Conservation (phyloP, 2,797 vertebrate genomes). For the Anniella stebbinsi region DNA sequence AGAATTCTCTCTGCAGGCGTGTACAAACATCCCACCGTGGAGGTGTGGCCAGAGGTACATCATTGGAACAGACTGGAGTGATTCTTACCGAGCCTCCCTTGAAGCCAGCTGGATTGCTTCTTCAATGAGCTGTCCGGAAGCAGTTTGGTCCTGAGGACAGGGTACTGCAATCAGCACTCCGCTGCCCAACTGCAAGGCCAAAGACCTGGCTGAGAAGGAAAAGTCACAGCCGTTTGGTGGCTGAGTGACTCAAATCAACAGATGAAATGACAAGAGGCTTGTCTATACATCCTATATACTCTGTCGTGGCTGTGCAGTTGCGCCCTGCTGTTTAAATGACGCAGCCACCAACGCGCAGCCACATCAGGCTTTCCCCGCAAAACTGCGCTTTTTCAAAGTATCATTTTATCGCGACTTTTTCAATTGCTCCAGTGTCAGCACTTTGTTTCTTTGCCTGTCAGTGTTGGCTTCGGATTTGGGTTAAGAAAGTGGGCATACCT, state of each 20-base stretch:
- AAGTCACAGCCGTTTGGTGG: not conserved
- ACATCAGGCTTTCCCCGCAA: too few relatives aligned
- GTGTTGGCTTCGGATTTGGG: too few relatives aligned
- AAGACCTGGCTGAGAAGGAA: constrained; percentile 75
- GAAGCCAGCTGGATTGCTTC: constrained; percentile 84
- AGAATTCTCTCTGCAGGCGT: not conserved
- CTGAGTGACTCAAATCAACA: not conserved
- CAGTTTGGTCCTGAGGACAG: constrained; percentile 84
- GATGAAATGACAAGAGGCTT: not conserved
- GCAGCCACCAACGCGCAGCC: too few relatives aligned
- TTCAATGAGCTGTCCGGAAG: constrained; percentile 83
- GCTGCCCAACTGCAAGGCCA: constrained; percentile 83
- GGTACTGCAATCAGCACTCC: constrained; percentile 90
- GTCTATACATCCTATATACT: too few relatives aligned
- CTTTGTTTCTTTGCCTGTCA: too few relatives aligned
- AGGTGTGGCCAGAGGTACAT: not conserved
- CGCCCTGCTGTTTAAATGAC: too few relatives aligned
- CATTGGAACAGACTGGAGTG: not conserved
- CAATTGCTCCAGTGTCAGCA: too few relatives aligned
- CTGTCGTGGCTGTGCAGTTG: too few relatives aligned
- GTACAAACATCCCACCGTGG: not conserved
- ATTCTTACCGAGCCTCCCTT: constrained; percentile 82
- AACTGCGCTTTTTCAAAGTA: too few relatives aligned
- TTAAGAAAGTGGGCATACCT: too few relatives aligned
- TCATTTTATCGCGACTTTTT: too few relatives aligned